A percentile compares a stretch with the other conserved stretches of the same genome.
These are phyloP conservation scores for Xenopus tropicalis DNA, from an alignment of 2,113 vertebrate species.

Conservation along the genomic window UCB_Xtro_10.0 CM004447.2:139594001-139594500, in stretches of 20 bases:
- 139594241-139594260: conserved; percentile 57
- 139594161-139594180: conserved; percentile 64
- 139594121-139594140: conserved; percentile 71
- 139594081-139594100: conserved; percentile 59
- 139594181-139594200: conserved; percentile 7
- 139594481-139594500: conserved; percentile 50
- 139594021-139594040: conserved; percentile 62
- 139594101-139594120: conserved; percentile 61
- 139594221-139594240: conserved; percentile 46
- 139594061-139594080: conserved; percentile 61
- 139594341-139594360: neutral
- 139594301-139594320: conserved; percentile 19
- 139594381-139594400: conserved; percentile 50
- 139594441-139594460: conserved; percentile 66
- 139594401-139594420: conserved; percentile 35
- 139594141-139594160: conserved; percentile 64
- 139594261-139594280: conserved; percentile 59
- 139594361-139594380: conserved; percentile 46
- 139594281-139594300: conserved; percentile 46
- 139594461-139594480: conserved; percentile 59
- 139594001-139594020: conserved; percentile 53
- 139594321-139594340: conserved; percentile 8
- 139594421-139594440: conserved; percentile 43
- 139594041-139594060: conserved; percentile 60
- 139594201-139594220: conserved; percentile 39